phyloP scores from a whole-genome alignment of 2,888 invertebrate genomes.

The Aporophyla lueneburgensis region DNA sequence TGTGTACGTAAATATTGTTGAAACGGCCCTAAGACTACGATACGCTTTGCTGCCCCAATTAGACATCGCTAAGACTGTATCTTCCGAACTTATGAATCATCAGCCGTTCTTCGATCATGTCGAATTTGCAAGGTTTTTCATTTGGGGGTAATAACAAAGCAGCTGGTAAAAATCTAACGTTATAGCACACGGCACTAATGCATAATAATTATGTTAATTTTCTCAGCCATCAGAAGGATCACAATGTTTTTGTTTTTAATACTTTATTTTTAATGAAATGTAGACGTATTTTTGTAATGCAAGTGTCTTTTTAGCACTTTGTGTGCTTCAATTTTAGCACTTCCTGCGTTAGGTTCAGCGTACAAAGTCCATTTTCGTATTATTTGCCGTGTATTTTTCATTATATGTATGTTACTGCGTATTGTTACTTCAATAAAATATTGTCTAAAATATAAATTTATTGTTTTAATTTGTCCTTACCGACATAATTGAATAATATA shows the following conservation, averaged over 20 bases:
- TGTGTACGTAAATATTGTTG: slow-evolving; percentile 54
- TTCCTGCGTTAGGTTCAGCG: slow-evolving; percentile 70
- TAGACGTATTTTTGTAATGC: slow-evolving; percentile 59
- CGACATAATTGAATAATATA: not conserved
- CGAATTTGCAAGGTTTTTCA: slow-evolving; percentile 49
- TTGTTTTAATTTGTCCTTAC: slow-evolving; percentile 45
- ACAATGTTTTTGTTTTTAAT: slow-evolving; percentile 61
- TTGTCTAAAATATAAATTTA: slow-evolving; percentile 70
- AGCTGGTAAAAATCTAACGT: slow-evolving; percentile 17
- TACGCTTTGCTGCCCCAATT: slow-evolving; percentile 49
- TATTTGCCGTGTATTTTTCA: slow-evolving; percentile 78
- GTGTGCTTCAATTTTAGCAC: slow-evolving; percentile 66
- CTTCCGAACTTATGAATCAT: not conserved
- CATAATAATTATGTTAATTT: slow-evolving; percentile 65
- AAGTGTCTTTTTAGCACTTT: slow-evolving; percentile 68
- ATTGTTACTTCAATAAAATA: slow-evolving; percentile 88
- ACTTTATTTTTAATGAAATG: slow-evolving; percentile 39
- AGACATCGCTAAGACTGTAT: slow-evolving; percentile 40
- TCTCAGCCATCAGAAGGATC: slow-evolving; percentile 63
- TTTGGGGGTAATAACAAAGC: slow-evolving; percentile 19
- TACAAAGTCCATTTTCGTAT: slow-evolving; percentile 70
- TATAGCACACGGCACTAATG: slow-evolving; percentile 58
- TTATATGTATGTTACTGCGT: slow-evolving; percentile 86
- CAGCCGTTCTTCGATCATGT: slow-evolving; percentile 17
- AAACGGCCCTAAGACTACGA: slow-evolving; percentile 30